Base-by-base conservation (phyloP, 2,888 invertebrate genomes). In the Agriopis marginaria region DNA sequence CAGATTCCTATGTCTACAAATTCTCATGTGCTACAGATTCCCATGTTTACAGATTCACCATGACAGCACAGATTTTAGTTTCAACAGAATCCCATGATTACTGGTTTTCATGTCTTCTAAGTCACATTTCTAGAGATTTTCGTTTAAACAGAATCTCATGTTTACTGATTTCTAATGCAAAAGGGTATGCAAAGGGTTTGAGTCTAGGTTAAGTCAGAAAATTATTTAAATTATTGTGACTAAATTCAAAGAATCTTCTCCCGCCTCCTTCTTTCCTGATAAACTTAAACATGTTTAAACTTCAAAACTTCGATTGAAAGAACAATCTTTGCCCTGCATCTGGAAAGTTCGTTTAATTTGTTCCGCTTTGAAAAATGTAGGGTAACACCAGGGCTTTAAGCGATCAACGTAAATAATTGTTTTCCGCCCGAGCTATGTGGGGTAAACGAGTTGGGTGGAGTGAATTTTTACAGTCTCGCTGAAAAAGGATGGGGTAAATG, bases 391-490 rank as follows among this genome's bases (percentile, higher is more conserved):
- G 74, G 72, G 75, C 71, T 75, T 72, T 70, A 70, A 71, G 73
- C 75, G 75, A 77, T 80, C 77, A 78, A 79, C 80, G 80, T 83
- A 84, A 86, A 86, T 85, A 86, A 87, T 86, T 85, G 82, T 82
- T 78, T 76, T 71, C 72, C 76, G 77, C 78, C 76, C 71, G 70
- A 70, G 73, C 81, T 83, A 83, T 82, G 81, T 80, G 78, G 79
- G 79, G 81, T 80, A 85, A 87, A 86, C 84, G 85, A 78, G 78
- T 79, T 76, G 72, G 71, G 70, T 50, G 66, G 63, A 75, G 74
- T 64, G 71, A 74, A 69, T 74, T 76, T 75, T 73, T 75, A 51
- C 51, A 61, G 39, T 61, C 51, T 61, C 32, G 40, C 40, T 54
- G 58, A 61, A 51, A 61, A 49, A 59, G 45, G 45, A 47, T 59